Evolutionary conservation across 1,140 invertebrate genomes (phyloP).

Genomic region (Hermetia illucens): DNA sequence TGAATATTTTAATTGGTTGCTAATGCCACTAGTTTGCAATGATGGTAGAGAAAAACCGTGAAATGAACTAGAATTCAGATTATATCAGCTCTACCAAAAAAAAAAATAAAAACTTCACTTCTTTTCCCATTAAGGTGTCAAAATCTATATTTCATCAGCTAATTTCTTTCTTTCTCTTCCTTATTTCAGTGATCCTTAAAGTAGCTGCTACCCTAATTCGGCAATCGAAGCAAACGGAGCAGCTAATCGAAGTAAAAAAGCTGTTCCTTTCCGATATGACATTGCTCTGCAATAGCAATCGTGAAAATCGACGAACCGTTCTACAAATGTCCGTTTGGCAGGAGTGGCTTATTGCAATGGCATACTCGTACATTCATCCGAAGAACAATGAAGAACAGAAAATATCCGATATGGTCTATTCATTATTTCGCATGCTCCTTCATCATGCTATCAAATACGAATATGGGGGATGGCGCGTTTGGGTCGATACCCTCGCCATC

Average conservation of each 20-base stretch:
- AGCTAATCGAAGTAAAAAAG: conserved; percentile 87
- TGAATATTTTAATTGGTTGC: too few species aligned
- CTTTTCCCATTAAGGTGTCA: too few species aligned
- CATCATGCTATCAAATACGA: conserved; percentile 99
- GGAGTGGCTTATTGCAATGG: conserved; percentile 98
- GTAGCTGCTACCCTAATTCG: conserved; percentile 93
- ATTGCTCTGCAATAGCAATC: conserved; percentile 88
- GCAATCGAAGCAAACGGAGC: conserved; percentile 87
- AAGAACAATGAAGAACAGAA: conserved; percentile 90
- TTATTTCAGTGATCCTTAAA: conserved; percentile 82
- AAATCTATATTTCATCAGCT: too few species aligned
- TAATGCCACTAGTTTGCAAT: too few species aligned
- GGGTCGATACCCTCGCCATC: conserved; percentile 98
- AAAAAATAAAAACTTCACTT: too few species aligned
- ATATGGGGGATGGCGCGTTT: conserved; percentile 99
- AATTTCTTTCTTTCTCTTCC: conserved; percentile 7
- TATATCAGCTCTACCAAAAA: too few species aligned
- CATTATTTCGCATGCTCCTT: conserved; percentile 89
- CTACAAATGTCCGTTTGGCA: conserved; percentile 99
- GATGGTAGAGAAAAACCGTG: too few species aligned
- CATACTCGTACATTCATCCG: conserved; percentile 95
- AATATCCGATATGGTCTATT: conserved; percentile 96
- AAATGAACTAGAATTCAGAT: too few species aligned
- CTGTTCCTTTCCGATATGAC: conserved; percentile 96
- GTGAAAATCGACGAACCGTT: conserved; percentile 92